A percentile compares a stretch with the other conserved stretches of the same genome.
phyloP scores from a whole-genome alignment of 2,113 vertebrate species.

The Xyliphius kryptos region DNA sequence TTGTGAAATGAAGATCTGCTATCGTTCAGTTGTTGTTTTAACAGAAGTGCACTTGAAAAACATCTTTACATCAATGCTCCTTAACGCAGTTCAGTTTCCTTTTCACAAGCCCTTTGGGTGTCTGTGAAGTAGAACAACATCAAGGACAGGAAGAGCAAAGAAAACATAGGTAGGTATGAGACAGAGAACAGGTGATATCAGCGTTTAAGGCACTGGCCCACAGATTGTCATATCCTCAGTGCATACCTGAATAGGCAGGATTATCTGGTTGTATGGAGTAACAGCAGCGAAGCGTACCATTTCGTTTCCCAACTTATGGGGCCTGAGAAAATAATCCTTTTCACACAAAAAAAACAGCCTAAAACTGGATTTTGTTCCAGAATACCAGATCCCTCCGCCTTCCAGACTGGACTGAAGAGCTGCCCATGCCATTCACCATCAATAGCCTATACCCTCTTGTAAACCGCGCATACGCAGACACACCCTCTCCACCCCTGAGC shows the following conservation, averaged over 20 bases:
- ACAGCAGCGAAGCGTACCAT: background rate
- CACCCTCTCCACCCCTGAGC: conserved; percentile 47
- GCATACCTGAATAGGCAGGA: conserved; percentile 21
- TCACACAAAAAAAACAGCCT: background rate
- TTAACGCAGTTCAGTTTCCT: background rate
- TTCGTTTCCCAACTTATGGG: background rate
- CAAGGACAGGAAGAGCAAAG: conserved; percentile 27
- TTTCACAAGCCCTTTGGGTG: conserved; percentile 1
- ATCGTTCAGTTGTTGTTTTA: background rate
- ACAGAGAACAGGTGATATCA: conserved; percentile 27
- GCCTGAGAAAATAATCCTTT: background rate
- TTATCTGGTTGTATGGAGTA: conserved; percentile 6
- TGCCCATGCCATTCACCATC: conserved; percentile 25
- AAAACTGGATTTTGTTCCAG: conserved; percentile 5
- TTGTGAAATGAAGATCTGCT: background rate
- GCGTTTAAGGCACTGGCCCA: conserved; percentile 7
- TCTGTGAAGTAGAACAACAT: conserved; percentile 13
- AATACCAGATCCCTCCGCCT: conserved; percentile 11
- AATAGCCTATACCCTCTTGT: conserved; percentile 15
- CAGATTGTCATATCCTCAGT: conserved; percentile 23
- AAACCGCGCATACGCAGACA: conserved; percentile 44
- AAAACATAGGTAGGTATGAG: background rate
- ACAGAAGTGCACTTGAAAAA: background rate
- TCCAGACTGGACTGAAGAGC: conserved; percentile 18
- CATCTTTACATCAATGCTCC: too few relatives aligned